These are phyloP conservation scores for Synanthedon tipuliformis DNA, from an alignment of 2,888 invertebrate species.

Conservation along the genomic window DNA sequence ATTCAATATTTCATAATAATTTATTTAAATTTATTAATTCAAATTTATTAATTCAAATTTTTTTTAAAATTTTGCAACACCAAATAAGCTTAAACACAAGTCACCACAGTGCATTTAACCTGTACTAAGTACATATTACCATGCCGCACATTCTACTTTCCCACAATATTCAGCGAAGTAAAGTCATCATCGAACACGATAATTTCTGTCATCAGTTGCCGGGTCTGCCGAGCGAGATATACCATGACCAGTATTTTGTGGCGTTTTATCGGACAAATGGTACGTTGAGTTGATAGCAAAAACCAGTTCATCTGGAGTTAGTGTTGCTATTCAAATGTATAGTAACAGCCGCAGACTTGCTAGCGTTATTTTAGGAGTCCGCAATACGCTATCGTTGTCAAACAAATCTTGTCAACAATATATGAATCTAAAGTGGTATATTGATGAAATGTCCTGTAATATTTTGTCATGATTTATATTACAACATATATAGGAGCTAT, in stretches of 20 bases:
- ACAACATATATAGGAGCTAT: background rate
- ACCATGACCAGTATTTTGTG: constrained; percentile 62
- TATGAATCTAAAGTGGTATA: background rate
- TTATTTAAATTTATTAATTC: too few relatives aligned
- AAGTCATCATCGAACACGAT: background rate
- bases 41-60: too few relatives aligned
- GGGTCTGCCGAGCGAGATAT: constrained; percentile 55
- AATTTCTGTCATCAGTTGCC: constrained; percentile 12
- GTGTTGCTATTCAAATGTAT: constrained; percentile 59
- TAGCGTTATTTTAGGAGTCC: constrained; percentile 44
- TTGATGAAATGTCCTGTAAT: background rate
- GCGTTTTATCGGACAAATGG: constrained; percentile 70
- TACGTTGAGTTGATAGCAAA: constrained; percentile 56
- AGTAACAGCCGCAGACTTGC: constrained; percentile 44
- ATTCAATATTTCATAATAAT: too few relatives aligned
- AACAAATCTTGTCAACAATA: background rate
- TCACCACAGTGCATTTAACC: background rate
- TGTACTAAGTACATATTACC: background rate
- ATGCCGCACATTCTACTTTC: background rate
- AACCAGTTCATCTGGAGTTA: constrained; percentile 69
- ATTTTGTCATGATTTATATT: background rate
- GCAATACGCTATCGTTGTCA: constrained; percentile 22
- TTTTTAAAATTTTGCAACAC: too few relatives aligned
- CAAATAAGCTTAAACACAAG: background rate
- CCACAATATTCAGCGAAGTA: background rate